phyloP scores from a whole-genome alignment of 2,888 invertebrate species.

The Caenorhabditis afra region DNA sequence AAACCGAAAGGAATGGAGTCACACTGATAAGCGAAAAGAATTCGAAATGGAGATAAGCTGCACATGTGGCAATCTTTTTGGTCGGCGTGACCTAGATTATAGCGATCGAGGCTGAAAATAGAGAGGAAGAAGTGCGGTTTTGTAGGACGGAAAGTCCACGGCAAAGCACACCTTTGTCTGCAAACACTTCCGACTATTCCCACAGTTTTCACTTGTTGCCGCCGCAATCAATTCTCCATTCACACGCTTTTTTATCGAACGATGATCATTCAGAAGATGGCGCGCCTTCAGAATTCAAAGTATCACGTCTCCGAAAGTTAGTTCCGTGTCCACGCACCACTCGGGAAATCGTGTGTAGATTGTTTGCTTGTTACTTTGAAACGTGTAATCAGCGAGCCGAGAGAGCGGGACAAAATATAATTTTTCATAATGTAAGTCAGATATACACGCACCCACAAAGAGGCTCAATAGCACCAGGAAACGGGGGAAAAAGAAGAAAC shows the following conservation, averaged over 20 bases:
- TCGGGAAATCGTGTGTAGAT: too few species aligned
- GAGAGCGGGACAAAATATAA: constrained; percentile 17
- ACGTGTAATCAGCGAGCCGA: background rate
- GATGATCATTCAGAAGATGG: too few species aligned
- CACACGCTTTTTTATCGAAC: background rate
- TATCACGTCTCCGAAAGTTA: too few species aligned
- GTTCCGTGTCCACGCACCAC: too few species aligned
- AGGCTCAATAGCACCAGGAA: background rate
- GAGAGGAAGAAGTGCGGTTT: background rate
- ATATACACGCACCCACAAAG: constrained; percentile 2
- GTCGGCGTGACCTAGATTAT: constrained; percentile 14
- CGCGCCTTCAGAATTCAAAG: too few species aligned
- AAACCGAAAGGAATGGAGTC: background rate
- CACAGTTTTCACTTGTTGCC: background rate
- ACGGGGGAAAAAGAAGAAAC: background rate
- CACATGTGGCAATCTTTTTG: constrained; percentile 16
- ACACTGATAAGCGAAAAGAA: background rate
- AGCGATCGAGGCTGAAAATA: background rate
- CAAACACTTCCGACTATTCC: background rate
- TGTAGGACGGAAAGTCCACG: background rate
- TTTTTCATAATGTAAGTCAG: constrained; percentile 4
- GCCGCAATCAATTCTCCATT: background rate
- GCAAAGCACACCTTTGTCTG: background rate
- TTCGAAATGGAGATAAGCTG: constrained; percentile 24
- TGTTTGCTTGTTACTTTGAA: background rate